phyloP scores from a whole-genome alignment of 2,888 invertebrate genomes.

The Masnerella sp. region DNA sequence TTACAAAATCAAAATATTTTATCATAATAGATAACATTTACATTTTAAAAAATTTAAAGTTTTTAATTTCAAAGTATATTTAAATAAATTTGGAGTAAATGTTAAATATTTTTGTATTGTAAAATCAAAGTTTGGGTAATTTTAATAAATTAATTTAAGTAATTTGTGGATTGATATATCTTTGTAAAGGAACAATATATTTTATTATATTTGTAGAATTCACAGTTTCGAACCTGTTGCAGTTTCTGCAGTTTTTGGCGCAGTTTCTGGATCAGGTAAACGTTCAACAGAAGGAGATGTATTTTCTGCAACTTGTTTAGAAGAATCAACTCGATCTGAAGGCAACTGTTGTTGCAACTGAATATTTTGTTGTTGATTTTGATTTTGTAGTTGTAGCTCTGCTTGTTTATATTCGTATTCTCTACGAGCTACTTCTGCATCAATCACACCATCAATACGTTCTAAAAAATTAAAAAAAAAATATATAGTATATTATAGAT shows the following conservation, averaged over 20 bases:
- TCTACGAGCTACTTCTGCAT: conserved; percentile 69
- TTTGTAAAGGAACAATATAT: too few relatives aligned
- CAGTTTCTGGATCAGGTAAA: conserved; percentile 27
- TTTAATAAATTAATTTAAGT: too few relatives aligned
- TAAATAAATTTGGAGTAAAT: too few relatives aligned
- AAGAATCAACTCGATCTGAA: conserved; percentile 27
- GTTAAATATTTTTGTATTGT: too few relatives aligned
- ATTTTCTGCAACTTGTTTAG: conserved; percentile 16
- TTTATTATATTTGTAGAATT: too few relatives aligned
- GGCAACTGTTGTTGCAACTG: conserved; percentile 32
- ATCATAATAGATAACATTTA: too few relatives aligned
- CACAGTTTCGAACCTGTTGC: too few relatives aligned
- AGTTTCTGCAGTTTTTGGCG: not conserved
- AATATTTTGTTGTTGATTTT: conserved; percentile 28
- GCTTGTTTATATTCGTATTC: conserved; percentile 81
- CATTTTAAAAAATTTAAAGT: too few relatives aligned
- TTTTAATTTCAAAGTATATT: too few relatives aligned
- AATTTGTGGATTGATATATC: not conserved
- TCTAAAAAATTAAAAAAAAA: conserved; percentile 58
- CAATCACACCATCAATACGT: conserved; percentile 65
- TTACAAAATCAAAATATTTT: too few relatives aligned
- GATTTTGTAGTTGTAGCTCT: conserved; percentile 65
- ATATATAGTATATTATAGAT: not conserved
- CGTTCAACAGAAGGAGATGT: conserved; percentile 13
- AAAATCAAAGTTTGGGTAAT: too few relatives aligned